A percentile compares a stretch with the other conserved stretches of the same genome.
Evolutionary conservation across 2,888 invertebrate genomes (phyloP).

Genomic region (Tenthredo mesomela): DNA sequence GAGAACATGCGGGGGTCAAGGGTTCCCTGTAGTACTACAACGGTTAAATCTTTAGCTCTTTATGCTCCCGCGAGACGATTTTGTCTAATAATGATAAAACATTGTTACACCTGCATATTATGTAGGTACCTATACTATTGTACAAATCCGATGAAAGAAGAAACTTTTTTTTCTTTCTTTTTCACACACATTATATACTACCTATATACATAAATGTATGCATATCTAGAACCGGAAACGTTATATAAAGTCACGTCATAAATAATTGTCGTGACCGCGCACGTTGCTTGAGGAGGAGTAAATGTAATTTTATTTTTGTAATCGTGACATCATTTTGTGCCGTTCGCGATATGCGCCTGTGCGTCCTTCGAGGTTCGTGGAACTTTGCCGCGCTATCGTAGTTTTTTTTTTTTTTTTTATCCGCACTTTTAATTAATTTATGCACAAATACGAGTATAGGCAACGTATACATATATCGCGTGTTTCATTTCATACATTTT

Average conservation of each 20-base stretch:
- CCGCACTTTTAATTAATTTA: constrained; percentile 28
- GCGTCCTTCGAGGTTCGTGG: background rate
- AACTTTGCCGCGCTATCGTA: constrained; percentile 5
- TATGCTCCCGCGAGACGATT: background rate
- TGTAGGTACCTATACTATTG: no score
- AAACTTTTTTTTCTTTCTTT: background rate
- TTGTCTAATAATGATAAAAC: background rate
- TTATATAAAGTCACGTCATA: background rate
- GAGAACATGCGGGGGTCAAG: background rate
- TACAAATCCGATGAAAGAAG: background rate
- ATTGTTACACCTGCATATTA: no score
- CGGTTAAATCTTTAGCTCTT: constrained; percentile 9
- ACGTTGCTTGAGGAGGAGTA: background rate
- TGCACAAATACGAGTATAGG: background rate
- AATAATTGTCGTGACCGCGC: constrained; percentile 16
- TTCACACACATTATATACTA: background rate
- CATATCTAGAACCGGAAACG: background rate
- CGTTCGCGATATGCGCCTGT: background rate
- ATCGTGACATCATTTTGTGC: constrained; percentile 13
- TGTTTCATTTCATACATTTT: background rate
- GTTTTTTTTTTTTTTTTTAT: background rate
- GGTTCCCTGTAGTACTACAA: background rate
- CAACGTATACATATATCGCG: background rate
- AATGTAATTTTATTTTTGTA: background rate
- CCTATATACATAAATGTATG: background rate